Base-by-base conservation (phyloP, 92 coral and sea anemone species). In the Micromussa lordhowensis region DNA sequence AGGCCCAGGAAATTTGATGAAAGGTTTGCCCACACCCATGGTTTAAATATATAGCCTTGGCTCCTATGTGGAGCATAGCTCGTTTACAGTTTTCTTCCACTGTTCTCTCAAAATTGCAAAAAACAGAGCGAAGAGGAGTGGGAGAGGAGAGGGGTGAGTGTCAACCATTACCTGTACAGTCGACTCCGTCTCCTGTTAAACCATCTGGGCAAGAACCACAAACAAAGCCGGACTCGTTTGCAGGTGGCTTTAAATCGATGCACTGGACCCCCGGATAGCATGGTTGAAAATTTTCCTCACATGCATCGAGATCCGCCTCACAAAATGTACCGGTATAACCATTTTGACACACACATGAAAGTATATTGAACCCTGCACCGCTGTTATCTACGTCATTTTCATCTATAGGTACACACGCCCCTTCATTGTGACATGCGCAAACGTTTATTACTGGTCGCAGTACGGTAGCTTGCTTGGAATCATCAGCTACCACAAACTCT, bases 181-280 rank as follows among this genome's bases (percentile, higher is more conserved):
- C 71, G 11, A 21, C 32, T 29, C 96, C 96, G 84, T 85, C 48
- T 57, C 96, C 94, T 68, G 80, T 70, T n/a, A 88, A 91, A 5
- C 96, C 96, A 35, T 0, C 55, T 0, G 96, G 96, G 36, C 96
- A 93, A 2, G 90, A 64, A 19, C 96, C 96, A 82, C 96, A 93
- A 57, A 72, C 75, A 80, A 79, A 94, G n/a, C 91, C 93, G 7
- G 92, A 61, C 12, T 54, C 73, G 29, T 88, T 79, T 13, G 82
- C 88, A 4, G 94, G 94, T 18, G 94, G 84, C 21, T 86, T 87
- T 32, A 77, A 22, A 68, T 94, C 94, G 21, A 59, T 77, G 83
- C 96, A 94, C 54, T 86, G 31, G 36, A 92, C 94, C 34, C 92
- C 93, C 59, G 95, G 94, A 81, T 87, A 87, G 70, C 96, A 94